Percentiles rank a stretch among this genome's conserved stretches.
Conservation (phyloP, 2,797 vertebrate species). For the Lates japonicus region DNA sequence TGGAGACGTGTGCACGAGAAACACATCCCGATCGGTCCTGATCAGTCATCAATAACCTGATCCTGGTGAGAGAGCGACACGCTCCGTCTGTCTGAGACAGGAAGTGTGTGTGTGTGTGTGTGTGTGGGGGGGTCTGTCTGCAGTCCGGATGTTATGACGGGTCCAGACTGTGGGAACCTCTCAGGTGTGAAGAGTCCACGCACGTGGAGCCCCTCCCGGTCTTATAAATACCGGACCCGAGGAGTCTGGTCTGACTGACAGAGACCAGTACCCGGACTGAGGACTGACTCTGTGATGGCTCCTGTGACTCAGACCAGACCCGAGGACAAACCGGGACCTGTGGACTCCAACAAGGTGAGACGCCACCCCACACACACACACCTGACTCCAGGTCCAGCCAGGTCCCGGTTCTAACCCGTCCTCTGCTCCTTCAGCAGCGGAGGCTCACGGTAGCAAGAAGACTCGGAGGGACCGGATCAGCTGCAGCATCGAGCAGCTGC, state of each 20-base stretch:
- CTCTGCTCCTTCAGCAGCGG: constrained; percentile 70
- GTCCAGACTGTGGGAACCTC: constrained; percentile 52
- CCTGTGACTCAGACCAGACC: constrained; percentile 28
- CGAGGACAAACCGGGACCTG: background rate
- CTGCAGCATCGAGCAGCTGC: constrained; percentile 68
- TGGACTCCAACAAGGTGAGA: constrained; percentile 40
- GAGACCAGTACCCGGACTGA: background rate
- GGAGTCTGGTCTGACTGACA: background rate
- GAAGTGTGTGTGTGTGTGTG: constrained; percentile 45
- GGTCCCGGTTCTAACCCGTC: background rate
- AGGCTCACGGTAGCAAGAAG: constrained; percentile 85
- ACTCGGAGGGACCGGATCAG: constrained; percentile 67
- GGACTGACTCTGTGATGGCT: constrained; percentile 28
- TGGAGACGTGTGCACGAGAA: background rate
- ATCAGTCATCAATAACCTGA: too few species aligned
- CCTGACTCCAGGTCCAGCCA: background rate
- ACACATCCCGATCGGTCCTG: too few species aligned
- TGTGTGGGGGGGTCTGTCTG: constrained; percentile 5
- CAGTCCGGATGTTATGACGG: constrained; percentile 39
- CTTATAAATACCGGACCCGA: constrained; percentile 15
- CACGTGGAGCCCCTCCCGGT: background rate
- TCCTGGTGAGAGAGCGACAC: background rate
- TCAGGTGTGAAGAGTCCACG: constrained; percentile 46
- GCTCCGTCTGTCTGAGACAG: constrained; percentile 25
- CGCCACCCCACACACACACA: background rate